Base-by-base conservation (phyloP, 1,140 invertebrate species). In the Bombus huntii region DNA sequence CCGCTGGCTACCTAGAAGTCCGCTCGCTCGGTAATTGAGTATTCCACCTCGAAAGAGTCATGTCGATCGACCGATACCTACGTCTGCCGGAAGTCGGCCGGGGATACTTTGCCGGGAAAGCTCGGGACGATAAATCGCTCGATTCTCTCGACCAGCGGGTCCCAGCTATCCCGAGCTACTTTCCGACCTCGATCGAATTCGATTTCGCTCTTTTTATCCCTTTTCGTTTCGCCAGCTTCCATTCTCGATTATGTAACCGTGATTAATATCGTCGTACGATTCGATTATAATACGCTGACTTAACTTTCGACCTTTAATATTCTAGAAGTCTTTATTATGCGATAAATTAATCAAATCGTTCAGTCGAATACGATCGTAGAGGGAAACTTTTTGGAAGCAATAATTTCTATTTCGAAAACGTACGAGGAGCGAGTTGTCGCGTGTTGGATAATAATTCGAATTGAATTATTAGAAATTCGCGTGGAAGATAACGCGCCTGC, bases 1-100 rank as follows among this genome's bases (percentile, higher is more conserved):
- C 70, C 77, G 83, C 84, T 62, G 34, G 39, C 31, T 68, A 83
- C 62, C 78, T 81, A 86, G 79, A 83, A 77, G 42, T 81, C 70
- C 80, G 90, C 84, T 87, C 82, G 90, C 86, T 88, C 10, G 88
- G 87, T 94, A 95, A 95, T 95, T 94, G 94, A 93, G 94, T 95
- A 94, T 94, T 95, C 94, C 88, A 87, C 83, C 89, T 92, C 91
- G 92, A 91, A 92, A 93, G 92, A 92, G 92, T 92, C 93, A 92
- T 94, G 94, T 94, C 94, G 94, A 94, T 94, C 93, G 92, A 90
- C 92, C 91, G 93, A 94, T 94, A 94, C 89, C 89, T 78, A 88
- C 87, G 90, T 91, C 90, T 92, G 90, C 93, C 94, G 94, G 94
- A 95, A 95, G 94, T 95, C 93, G 90, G 90, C 91, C 82, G n/a